A percentile compares a stretch with the other conserved stretches of the same genome.
Evolutionary conservation across 2,113 vertebrate genomes (phyloP).

Genomic region (Microcebus tavaratra): DNA sequence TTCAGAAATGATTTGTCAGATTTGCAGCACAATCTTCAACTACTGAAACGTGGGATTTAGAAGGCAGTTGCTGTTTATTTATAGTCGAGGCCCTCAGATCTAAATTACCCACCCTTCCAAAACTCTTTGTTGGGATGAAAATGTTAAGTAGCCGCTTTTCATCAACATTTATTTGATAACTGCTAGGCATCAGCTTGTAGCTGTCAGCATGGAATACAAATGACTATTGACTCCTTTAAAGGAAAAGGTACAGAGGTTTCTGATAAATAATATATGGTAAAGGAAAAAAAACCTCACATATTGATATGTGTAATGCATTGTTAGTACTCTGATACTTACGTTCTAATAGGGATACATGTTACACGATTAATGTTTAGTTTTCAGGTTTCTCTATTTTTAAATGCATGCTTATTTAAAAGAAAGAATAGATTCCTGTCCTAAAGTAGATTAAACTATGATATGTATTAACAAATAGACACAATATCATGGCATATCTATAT

Average conservation of each 20-base stretch:
- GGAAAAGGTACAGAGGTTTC: slow-evolving; percentile 70
- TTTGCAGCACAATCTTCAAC: slow-evolving; percentile 73
- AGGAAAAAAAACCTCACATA: slow-evolving; percentile 47
- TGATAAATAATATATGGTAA: slow-evolving; percentile 36
- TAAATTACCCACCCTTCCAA: slow-evolving; percentile 78
- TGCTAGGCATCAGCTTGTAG: slow-evolving; percentile 74
- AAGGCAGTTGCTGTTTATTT: slow-evolving; percentile 77
- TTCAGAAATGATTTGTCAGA: slow-evolving; percentile 84
- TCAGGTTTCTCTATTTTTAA: slow-evolving; percentile 73
- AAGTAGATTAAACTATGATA: slow-evolving; percentile 61
- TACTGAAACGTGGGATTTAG: slow-evolving; percentile 76
- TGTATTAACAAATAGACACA: slow-evolving; percentile 62
- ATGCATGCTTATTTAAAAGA: slow-evolving; percentile 81
- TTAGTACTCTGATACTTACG: slow-evolving; percentile 61
- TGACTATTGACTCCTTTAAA: slow-evolving; percentile 79
- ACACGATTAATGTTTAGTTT: slow-evolving; percentile 73
- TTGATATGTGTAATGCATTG: slow-evolving; percentile 59
- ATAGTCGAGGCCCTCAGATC: slow-evolving; percentile 74
- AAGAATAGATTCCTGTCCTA: slow-evolving; percentile 69
- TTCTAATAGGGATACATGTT: slow-evolving; percentile 76
- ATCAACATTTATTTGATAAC: slow-evolving; percentile 80
- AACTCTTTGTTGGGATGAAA: slow-evolving; percentile 76
- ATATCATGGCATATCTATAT: slow-evolving; percentile 52
- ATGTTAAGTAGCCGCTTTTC: slow-evolving; percentile 77
- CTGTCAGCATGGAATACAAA: slow-evolving; percentile 78